Evolutionary conservation across 1,140 invertebrate species (phyloP), one percentile per base, ranked within the genome.

Genomic region (Lordiphosa stackelbergi): DNA sequence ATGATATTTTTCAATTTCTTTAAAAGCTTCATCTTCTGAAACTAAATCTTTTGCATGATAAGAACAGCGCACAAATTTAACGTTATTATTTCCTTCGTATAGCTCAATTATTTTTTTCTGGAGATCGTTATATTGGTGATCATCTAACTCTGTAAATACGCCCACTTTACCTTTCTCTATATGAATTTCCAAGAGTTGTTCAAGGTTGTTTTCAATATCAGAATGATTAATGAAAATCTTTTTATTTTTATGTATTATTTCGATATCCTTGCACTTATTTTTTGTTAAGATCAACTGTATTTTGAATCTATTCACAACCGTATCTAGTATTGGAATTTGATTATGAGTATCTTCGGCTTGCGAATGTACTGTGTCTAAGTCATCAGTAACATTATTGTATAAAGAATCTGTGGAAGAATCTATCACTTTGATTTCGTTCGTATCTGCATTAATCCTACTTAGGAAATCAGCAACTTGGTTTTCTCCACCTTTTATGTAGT

Each of bases 401-500:
- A 43, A 43, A 9, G 41, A 43, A 10, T 28, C 1, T 6, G 5
- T 43, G 16, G 5, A 11, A 22, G 19, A 24, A n/a, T 42, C 10
- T n/a, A n/a, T 4, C 22, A 43, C 16, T 0, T 22, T 43, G 5
- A 43, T n/a, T 3, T 45, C 41, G 36, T 24, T 52, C 24, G 11
- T 12, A 37, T 43, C 22, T 1, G 10, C 40, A 2, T 36, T 22
- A 42, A 47, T 45, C 28, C 51, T 22, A 19, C 37, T 43, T 46
- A 53, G 43, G 47, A 53, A 13, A 51, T 56, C 36, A n/a, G 53
- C 53, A 5, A 63, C 53, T 16, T 47, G 36, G 16, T 63, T 48
- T 12, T 56, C 36, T 35, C 48, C 84, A 4, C 88, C 88, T 35
- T 75, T 46, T 66, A 88, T 86, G 60, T 90, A 88, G n/a, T 78